Evolutionary conservation across 30 jellyfish, hydroid and myxozoan species (phyloP), one percentile per base, ranked within the genome.

Genomic region (Pseudorhiza aurosa): DNA sequence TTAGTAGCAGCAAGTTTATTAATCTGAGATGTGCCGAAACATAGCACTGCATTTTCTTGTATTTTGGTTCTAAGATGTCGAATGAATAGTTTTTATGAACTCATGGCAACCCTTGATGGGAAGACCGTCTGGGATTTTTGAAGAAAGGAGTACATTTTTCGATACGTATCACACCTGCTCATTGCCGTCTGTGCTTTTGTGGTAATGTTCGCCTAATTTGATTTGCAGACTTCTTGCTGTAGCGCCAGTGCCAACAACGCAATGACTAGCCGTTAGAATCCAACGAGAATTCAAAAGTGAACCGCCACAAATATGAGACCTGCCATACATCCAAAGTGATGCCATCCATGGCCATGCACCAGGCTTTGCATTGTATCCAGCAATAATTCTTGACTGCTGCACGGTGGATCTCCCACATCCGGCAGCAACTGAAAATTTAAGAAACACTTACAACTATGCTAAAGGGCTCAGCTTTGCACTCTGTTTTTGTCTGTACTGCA

Each of bases 281-380:
- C 91, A 87, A 6, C 58, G 32, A 69, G 82, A 57, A 24, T 59
- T 75, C 43, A 87, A 29, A 18, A 87, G 75, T 8, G 96, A 72
- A 6, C 85, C 96, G 0, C 96, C 96, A 58, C 96, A 87, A 45
- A 75, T 73, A 32, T 87, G 96, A 37, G 81, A 58, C 42, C 83
- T 49, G 2, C 82, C 82, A 57, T 77, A n/a, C 83, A 55, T 51
- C 79, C 78, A 64, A 12, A 87, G 75, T 11, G 96, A 85, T 7
- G 90, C 96, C 75, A 85, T 85, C 90, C 96, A 85, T 47, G 96
- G 96, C 96, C 96, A 85, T 24, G 96, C 90, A 0, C 96, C 96
- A 8, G 77, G 90, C 39, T 72, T 60, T 22, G 96, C 88, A 46
- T 76, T 77, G 35, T 8, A 29, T 0, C 96, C 96, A 17, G 81